phyloP scores from a whole-genome alignment of 2,888 invertebrate genomes.

The Callosobruchus maculatus region DNA sequence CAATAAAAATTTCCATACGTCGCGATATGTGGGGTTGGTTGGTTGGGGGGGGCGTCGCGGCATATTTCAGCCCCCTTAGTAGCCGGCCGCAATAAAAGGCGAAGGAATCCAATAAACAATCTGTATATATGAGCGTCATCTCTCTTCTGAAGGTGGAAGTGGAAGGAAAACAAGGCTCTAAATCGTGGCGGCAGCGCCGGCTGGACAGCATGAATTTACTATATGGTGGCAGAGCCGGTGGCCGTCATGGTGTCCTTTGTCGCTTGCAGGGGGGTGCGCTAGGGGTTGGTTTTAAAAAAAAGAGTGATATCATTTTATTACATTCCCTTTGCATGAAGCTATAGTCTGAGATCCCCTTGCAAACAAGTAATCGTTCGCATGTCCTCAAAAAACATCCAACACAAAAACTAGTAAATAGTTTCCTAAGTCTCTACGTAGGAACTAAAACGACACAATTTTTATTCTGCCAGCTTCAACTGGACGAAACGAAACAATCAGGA shows the following conservation, averaged over 20 bases:
- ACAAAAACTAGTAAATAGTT: too few species aligned
- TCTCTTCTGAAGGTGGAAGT: not conserved
- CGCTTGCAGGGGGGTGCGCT: conserved; percentile 3
- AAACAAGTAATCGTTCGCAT: too few species aligned
- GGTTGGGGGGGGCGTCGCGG: not conserved
- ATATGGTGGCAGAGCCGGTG: not conserved
- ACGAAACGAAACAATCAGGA: too few species aligned
- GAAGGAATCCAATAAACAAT: conserved; percentile 16
- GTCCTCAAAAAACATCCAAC: too few species aligned
- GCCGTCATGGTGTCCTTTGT: not conserved
- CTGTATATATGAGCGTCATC: conserved; percentile 12
- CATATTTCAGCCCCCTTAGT: not conserved
- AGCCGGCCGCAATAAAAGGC: not conserved
- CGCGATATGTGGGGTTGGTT: not conserved
- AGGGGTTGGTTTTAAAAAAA: too few species aligned
- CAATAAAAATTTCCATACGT: not conserved
- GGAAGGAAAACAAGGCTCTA: conserved; percentile 15
- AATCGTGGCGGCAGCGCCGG: conserved; percentile 13
- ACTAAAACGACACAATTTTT: too few species aligned
- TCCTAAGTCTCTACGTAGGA: too few species aligned
- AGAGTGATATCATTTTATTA: too few species aligned
- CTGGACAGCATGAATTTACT: not conserved
- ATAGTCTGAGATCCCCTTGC: too few species aligned
- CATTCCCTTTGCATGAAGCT: too few species aligned
- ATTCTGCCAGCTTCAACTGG: too few species aligned